A percentile compares a stretch with the other conserved stretches of the same genome.
phyloP scores from a whole-genome alignment of 2,888 invertebrate genomes.

The Ophion costatus region DNA sequence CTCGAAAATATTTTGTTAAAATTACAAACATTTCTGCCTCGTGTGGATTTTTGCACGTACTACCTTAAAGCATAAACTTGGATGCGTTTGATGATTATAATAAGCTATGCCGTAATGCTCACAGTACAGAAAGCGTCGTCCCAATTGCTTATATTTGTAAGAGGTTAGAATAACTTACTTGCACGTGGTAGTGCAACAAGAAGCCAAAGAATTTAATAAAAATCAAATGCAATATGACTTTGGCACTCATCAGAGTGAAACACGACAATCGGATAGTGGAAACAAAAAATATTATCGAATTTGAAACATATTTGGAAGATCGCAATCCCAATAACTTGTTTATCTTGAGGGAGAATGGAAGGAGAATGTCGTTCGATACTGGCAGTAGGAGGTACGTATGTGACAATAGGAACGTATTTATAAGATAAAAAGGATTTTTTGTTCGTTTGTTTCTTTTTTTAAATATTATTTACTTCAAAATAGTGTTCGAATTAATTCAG shows the following conservation, averaged over 20 bases:
- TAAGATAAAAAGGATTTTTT: neutral
- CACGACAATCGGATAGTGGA: constrained; percentile 15
- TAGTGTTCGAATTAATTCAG: neutral
- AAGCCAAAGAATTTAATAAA: neutral
- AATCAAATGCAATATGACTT: neutral
- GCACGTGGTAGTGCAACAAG: constrained; percentile 1
- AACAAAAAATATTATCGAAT: constrained; percentile 4
- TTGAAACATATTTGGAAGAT: neutral
- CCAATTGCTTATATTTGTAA: neutral
- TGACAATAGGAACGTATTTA: neutral
- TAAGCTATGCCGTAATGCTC: neutral
- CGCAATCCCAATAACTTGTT: neutral
- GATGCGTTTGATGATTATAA: neutral
- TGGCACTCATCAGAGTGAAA: neutral
- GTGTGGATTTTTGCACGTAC: neutral
- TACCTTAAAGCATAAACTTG: too few relatives aligned
- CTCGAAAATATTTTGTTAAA: neutral
- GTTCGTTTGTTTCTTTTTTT: neutral
- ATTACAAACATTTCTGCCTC: neutral
- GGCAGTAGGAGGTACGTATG: constrained; percentile 5
- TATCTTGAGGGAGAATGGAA: constrained; percentile 1
- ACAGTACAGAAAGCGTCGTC: constrained; percentile 5
- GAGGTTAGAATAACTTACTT: neutral
- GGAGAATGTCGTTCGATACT: constrained; percentile 4
- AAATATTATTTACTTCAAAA: constrained; percentile 4